Evolutionary conservation across 2,888 invertebrate genomes (phyloP), one percentile per base, ranked within the genome.

Genomic region (Electrophaes corylata): DNA sequence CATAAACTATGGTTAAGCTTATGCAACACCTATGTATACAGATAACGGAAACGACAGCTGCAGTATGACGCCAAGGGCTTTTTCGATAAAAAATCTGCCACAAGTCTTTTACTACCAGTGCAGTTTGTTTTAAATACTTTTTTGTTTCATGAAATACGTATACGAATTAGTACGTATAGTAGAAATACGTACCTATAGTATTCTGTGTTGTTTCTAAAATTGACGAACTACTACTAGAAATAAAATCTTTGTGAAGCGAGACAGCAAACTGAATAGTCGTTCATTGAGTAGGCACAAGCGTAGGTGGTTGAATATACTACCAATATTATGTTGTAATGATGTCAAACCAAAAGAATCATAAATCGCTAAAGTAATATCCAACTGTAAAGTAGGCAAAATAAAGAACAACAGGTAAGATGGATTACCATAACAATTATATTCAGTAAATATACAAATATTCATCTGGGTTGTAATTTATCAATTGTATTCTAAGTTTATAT

Each of bases 11-110:
- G 63, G 64, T 55, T 58, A 47, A 50, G 61, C 62, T 71, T 75
- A 73, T 67, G 78, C 73, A 79, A 77, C 76, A 75, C 63, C 69
- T 73, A 65, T 60, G 67, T 70, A 70, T 64, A 70, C 67, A 70
- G 26, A 29, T 63, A 73, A 61, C 63, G 64, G 65, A 60, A 67
- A 62, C 64, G 53, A 52, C 58, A 65, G 62, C 63, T 66, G 66
- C 62, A 57, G 49, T 56, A 31, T 64, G 51, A 52, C 52, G 60
- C 45, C 44, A 31, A 48, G 35, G n/a, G 8, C 33, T 16, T 44
- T 23, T 41, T 44, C 20, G 23, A 44, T 51, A 29, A 35, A 43
- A 41, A 11, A 20, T n/a, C 23, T 41, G 12, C 3, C 4, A 20
- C 26, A 29, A 29, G 26, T 29, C 26, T 4, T 1, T 29, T 10